A percentile compares a stretch with the other conserved stretches of the same genome.
phyloP scores from a whole-genome alignment of 35 echinoderm and acorn worm genomes.

The Chiridota heheva region DNA sequence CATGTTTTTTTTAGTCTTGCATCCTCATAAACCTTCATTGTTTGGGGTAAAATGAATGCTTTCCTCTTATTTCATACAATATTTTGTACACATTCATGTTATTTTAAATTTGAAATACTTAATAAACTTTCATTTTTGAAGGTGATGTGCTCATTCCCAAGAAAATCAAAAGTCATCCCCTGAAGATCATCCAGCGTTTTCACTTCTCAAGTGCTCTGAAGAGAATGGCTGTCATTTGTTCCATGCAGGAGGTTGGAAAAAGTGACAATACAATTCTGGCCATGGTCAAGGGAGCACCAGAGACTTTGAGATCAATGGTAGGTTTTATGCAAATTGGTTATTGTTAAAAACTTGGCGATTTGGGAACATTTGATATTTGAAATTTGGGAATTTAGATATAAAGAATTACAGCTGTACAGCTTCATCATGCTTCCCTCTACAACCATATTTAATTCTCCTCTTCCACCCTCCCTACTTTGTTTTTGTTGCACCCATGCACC shows the following conservation, averaged over 20 bases:
- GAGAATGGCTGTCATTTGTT: constrained; percentile 93
- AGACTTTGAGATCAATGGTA: constrained; percentile 94
- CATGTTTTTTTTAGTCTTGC: too few species aligned
- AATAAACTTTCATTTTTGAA: constrained; percentile 8
- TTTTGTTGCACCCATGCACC: too few species aligned
- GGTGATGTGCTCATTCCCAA: constrained; percentile 95
- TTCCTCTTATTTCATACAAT: too few species aligned
- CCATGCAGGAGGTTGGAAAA: constrained; percentile 74
- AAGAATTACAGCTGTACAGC: neutral
- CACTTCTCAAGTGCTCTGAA: constrained; percentile 95
- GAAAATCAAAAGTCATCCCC: constrained; percentile 72
- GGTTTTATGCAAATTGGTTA: neutral
- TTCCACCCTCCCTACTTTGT: too few species aligned
- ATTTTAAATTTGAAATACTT: too few species aligned
- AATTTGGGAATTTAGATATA: too few species aligned
- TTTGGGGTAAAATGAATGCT: too few species aligned
- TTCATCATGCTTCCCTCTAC: too few species aligned
- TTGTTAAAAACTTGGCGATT: neutral
- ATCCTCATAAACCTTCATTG: too few species aligned
- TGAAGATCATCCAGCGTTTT: constrained; percentile 91
- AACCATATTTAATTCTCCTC: too few species aligned
- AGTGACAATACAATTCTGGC: constrained; percentile 73
- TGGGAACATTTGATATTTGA: too few species aligned
- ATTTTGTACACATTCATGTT: too few species aligned
- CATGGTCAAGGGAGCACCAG: constrained; percentile 91